Base-by-base conservation (phyloP, 2,797 vertebrate genomes). In the Discoglossus pictus region DNA sequence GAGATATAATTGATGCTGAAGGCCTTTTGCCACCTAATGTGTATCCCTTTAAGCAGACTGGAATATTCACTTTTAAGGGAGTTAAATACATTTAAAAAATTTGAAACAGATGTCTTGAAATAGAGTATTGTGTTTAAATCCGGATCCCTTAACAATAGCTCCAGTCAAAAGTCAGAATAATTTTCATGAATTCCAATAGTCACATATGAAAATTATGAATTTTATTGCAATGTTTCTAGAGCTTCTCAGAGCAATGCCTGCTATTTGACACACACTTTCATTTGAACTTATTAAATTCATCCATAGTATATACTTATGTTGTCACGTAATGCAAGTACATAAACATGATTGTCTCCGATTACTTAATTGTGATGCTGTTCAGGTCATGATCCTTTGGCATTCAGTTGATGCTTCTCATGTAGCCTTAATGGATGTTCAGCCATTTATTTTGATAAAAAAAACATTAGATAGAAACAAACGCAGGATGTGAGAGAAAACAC, bases 221-320 rank as follows among this genome's bases (percentile, higher is more conserved):
- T 71, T 64, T 64, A 43, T 50, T 64, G 36, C 68, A 58, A 21
- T 64, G 43, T 58, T 23, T 56, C 61, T 25, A 15, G 24, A 63
- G 48, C 61, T 36, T 51, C 53, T 58, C 52, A 64, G 34, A 71
- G 64, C 61, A 71, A 58, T 71, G 36, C 60, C 42, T 58, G 35
- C 44, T 35, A 27, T 59, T 58, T 71, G 68, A 58, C 68, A 64
- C 44, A 7, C 17, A 70, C 61, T 56, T 63, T 70, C 52, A 70
- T 70, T 70, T 48, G 43, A 56, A 64, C 60, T 63, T 71, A 71
- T 71, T 71, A 58, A 71, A 71, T 71, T 64, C 68, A 25, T 36
- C 10, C 53, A 21, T 23, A 71, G 52, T 52, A 56, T 71, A 35
- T 64, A 71, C 61, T 71, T 71, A 71, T 58, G 61, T 61, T 71